These are phyloP conservation scores for Connochaetes taurinus DNA, from an alignment of 2,113 vertebrate genomes.

Conservation along the genomic window DNA sequence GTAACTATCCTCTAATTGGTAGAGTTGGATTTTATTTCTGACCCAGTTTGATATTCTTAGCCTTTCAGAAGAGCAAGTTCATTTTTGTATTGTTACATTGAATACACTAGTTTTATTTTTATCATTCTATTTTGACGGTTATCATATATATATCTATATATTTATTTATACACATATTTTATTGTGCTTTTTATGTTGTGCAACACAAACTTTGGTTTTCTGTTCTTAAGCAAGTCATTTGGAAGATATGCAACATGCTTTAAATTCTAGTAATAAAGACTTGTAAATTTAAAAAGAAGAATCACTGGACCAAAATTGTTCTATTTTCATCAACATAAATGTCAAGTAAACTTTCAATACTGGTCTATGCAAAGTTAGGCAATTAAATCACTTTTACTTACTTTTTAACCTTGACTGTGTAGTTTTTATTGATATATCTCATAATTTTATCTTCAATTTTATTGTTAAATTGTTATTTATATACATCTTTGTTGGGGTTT, in stretches of 20 bases:
- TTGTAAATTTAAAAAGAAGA: background rate
- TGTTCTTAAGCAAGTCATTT: constrained; percentile 21
- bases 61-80: background rate
- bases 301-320: background rate
- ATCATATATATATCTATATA: background rate
- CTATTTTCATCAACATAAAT: background rate
- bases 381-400: background rate
- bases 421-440: background rate
- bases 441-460: background rate
- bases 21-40: background rate
- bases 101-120: constrained; percentile 36
- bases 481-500: background rate
- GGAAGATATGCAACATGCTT: background rate
- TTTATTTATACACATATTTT: no score
- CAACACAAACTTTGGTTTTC: background rate
- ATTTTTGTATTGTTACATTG: constrained; percentile 20
- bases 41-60: background rate
- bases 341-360: background rate
- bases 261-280: background rate
- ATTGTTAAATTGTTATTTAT: background rate
- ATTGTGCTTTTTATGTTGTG: background rate
- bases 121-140: background rate
- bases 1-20: background rate
- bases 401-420: background rate
- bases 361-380: background rate